Percentiles rank a stretch among this genome's conserved stretches.
Evolutionary conservation across 2,113 vertebrate genomes (phyloP).

Genomic region (Atherinomorus stipes): DNA sequence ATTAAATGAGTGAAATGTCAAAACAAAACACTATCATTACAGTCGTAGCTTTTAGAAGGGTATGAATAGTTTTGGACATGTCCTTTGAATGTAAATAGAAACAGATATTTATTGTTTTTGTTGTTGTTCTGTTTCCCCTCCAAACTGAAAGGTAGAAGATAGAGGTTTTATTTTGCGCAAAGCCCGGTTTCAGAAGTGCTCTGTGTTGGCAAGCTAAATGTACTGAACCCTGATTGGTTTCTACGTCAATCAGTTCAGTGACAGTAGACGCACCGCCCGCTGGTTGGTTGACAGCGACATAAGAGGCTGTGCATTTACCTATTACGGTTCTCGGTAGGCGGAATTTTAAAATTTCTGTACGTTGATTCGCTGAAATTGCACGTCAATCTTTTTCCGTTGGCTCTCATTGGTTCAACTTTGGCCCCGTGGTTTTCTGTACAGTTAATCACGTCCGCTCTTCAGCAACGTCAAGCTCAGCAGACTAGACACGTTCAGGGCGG

Average conservation of each 20-base stretch:
- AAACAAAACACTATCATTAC: too few species aligned
- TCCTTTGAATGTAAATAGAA: too few species aligned
- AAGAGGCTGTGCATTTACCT: not conserved
- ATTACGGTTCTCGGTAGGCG: constrained; percentile 31
- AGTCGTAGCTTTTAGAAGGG: too few species aligned
- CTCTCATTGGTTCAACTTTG: constrained; percentile 55
- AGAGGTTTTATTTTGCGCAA: too few species aligned
- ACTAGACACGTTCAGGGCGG: not conserved
- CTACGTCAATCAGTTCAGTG: not conserved
- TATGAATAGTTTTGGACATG: too few species aligned
- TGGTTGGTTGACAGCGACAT: constrained; percentile 47
- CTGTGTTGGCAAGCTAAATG: too few species aligned
- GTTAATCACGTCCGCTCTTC: constrained; percentile 56
- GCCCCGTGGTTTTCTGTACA: constrained; percentile 1
- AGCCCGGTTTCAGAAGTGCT: too few species aligned
- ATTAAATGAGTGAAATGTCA: too few species aligned
- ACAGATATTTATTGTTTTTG: too few species aligned
- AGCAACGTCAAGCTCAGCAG: not conserved
- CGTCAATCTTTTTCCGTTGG: constrained; percentile 8
- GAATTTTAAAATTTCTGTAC: not conserved
- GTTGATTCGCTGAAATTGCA: constrained; percentile 33
- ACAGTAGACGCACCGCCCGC: constrained; percentile 59
- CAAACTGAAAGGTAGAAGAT: too few species aligned
- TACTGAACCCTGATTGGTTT: constrained; percentile 40
- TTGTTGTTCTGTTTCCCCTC: too few species aligned